phyloP scores from a whole-genome alignment of 2,797 vertebrate species.

The Masticophis lateralis region DNA sequence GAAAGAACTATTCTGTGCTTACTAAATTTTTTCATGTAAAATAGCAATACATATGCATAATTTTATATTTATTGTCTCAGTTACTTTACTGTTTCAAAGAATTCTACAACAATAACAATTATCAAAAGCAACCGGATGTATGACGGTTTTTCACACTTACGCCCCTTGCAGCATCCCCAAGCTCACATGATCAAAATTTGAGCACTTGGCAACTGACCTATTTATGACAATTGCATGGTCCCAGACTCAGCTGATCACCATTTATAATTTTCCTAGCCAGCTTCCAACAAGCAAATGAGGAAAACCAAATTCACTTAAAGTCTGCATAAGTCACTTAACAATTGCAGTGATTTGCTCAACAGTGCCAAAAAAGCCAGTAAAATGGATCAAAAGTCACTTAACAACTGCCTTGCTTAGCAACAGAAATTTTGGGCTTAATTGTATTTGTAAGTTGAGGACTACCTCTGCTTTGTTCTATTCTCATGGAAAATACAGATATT shows the following conservation, averaged over 20 bases:
- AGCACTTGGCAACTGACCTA: neutral
- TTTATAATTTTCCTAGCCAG: neutral
- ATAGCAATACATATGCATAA: neutral
- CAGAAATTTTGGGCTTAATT: neutral
- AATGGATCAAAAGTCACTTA: neutral
- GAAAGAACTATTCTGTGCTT: neutral
- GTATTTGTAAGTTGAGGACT: neutral
- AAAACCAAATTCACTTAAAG: neutral
- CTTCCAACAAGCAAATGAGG: neutral
- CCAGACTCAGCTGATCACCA: neutral
- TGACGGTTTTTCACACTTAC: neutral
- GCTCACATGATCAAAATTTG: neutral
- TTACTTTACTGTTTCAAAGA: neutral
- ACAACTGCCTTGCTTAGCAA: neutral
- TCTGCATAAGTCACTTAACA: neutral
- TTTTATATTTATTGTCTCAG: neutral
- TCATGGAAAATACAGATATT: neutral
- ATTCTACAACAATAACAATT: neutral
- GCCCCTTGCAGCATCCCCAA: neutral
- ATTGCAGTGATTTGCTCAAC: neutral
- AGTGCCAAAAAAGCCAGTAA: neutral
- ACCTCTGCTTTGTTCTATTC: neutral
- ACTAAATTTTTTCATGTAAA: neutral
- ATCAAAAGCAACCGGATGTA: neutral
- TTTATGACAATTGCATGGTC: neutral